Evolutionary conservation across 2,113 vertebrate species (phyloP), one percentile per base, ranked within the genome.

Genomic region (Halcyon malimbica): DNA sequence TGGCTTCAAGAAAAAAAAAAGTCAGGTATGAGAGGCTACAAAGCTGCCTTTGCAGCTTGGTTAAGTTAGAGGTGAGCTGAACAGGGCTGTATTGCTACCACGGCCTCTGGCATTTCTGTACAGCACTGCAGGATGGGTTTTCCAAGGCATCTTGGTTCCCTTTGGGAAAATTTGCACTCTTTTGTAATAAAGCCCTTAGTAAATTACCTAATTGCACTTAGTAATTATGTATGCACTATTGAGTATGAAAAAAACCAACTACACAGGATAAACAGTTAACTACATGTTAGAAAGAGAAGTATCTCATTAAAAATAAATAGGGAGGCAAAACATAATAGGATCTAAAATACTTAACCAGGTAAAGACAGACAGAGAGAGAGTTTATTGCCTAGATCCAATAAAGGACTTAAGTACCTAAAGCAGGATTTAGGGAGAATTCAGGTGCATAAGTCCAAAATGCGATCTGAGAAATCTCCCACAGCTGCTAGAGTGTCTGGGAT

Each of bases 251-350:
- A 80, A 78, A 6, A 3, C 8, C 20, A 39, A 18, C 68, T 33
- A 41, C 10, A 7, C 31, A 9, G 71, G 48, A 79, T 94, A 44
- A 94, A 73, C 13, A 37, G 79, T 86, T 94, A 97, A 78, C 54
- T 94, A 75, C 80, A 56, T 75, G 29, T 54, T 92, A 74, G 60
- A 79, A 87, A 60, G 62, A 50, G 64, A 81, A 81, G 56, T 26
- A 93, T 83, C 64, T 91, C 80, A 89, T 94, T 89, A 84, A 84
- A 95, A 92, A 89, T 86, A 89, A 83, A 90, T 84, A 67, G 48
- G 28, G 39, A 91, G 80, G 80, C 73, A 92, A 92, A 97, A 70
- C 69, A 83, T 86, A 92, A 87, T 89, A 89, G 93, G 91, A 93
- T 94, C 56, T 87, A 51, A 90, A 89, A 91, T 91, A 87, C 94